Percentiles rank a stretch among this genome's conserved stretches.
phyloP scores from a whole-genome alignment of 2,797 vertebrate genomes.

The Brachyalestes nurse region DNA sequence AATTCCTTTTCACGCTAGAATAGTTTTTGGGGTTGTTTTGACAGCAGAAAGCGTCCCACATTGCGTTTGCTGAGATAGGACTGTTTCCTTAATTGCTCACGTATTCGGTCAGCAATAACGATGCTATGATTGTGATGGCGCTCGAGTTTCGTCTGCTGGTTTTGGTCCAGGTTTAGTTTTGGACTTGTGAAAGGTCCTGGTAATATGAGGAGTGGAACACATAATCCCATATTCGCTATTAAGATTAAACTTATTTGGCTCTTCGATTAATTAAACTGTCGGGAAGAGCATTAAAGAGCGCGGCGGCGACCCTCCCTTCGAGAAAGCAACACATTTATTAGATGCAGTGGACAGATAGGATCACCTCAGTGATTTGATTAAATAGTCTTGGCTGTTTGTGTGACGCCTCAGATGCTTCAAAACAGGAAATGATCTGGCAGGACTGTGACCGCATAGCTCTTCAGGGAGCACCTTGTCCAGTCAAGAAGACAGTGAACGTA shows the following conservation, averaged over 20 bases:
- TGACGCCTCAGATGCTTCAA: neutral
- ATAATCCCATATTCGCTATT: slow-evolving; percentile 39
- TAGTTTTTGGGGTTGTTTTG: neutral
- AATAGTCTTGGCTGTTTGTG: slow-evolving; percentile 23
- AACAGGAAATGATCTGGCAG: slow-evolving; percentile 41
- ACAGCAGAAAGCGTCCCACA: neutral
- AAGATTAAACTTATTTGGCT: slow-evolving; percentile 25
- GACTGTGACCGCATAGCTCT: slow-evolving; percentile 31
- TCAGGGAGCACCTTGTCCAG: slow-evolving; percentile 18
- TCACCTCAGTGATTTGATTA: slow-evolving; percentile 32
- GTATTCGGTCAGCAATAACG: slow-evolving; percentile 9
- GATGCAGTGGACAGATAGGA: slow-evolving; percentile 16
- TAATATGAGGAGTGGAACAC: slow-evolving; percentile 19
- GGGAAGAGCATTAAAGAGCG: slow-evolving; percentile 9
- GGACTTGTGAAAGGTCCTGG: slow-evolving; percentile 13
- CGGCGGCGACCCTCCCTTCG: neutral
- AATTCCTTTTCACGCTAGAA: neutral
- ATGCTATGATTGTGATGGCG: neutral
- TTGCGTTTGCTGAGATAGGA: neutral
- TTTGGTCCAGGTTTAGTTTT: slow-evolving; percentile 19
- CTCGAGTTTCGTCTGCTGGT: slow-evolving; percentile 22
- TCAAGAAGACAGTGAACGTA: slow-evolving; percentile 16
- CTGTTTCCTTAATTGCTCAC: neutral
- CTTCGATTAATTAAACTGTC: slow-evolving; percentile 21
- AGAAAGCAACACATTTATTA: slow-evolving; percentile 15